phyloP scores from a whole-genome alignment of 2,113 vertebrate species.

The Pygoscelis antarcticus region DNA sequence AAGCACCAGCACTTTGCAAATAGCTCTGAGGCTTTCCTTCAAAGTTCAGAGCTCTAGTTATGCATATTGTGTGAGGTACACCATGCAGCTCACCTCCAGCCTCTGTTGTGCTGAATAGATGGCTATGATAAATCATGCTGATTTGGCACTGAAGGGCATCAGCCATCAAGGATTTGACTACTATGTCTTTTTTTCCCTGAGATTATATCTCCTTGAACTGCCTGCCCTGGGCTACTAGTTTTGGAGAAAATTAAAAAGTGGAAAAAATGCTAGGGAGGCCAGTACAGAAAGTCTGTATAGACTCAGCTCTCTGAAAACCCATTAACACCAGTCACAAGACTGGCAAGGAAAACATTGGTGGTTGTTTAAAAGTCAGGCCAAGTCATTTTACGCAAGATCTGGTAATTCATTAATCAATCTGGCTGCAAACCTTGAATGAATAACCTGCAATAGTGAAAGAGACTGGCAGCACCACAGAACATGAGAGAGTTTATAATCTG shows the following conservation, averaged over 20 bases:
- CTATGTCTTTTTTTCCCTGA: not conserved
- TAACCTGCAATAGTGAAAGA: slow-evolving; percentile 74
- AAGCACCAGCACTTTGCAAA: slow-evolving; percentile 82
- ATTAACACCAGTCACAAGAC: slow-evolving; percentile 79
- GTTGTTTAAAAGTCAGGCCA: slow-evolving; percentile 78
- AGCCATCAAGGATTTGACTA: slow-evolving; percentile 57
- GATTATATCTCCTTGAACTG: slow-evolving; percentile 65
- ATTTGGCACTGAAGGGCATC: slow-evolving; percentile 68
- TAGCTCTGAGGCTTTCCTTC: slow-evolving; percentile 82
- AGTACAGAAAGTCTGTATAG: slow-evolving; percentile 3
- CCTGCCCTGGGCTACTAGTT: slow-evolving; percentile 63
- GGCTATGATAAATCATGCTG: slow-evolving; percentile 67
- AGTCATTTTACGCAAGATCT: slow-evolving; percentile 82
- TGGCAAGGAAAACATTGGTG: slow-evolving; percentile 70
- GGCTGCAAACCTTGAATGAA: slow-evolving; percentile 77
- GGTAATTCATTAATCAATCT: slow-evolving; percentile 84
- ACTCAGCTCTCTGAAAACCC: slow-evolving; percentile 61
- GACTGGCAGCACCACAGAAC: slow-evolving; percentile 47
- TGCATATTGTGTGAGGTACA: slow-evolving; percentile 60
- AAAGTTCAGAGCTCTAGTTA: slow-evolving; percentile 78
- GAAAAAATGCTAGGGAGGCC: slow-evolving; percentile 32
- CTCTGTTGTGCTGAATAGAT: slow-evolving; percentile 61
- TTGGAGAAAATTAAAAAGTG: slow-evolving; percentile 54
- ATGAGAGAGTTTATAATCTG: slow-evolving; percentile 8
- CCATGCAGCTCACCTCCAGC: slow-evolving; percentile 58